Percentiles rank a stretch among this genome's conserved stretches.
phyloP scores from a whole-genome alignment of 2,888 invertebrate species.

The Acanthopleura granulata region DNA sequence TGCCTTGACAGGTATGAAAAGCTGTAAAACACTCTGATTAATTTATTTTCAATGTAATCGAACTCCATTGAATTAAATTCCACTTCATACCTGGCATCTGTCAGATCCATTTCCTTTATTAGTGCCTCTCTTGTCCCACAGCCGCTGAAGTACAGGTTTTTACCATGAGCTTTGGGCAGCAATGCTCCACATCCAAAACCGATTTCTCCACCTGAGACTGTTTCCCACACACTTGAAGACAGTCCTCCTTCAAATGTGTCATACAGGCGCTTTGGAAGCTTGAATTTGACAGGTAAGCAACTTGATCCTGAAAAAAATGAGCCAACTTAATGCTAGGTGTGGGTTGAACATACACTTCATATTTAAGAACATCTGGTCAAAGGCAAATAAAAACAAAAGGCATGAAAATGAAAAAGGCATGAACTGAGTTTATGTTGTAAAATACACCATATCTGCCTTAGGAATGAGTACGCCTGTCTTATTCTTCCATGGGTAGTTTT shows the following conservation, averaged over 20 bases:
- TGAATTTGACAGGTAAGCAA: constrained; percentile 45
- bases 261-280: constrained; percentile 48
- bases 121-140: constrained; percentile 68
- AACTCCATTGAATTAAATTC: too few species aligned
- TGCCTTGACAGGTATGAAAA: background rate
- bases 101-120: constrained; percentile 67
- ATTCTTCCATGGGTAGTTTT: too few species aligned
- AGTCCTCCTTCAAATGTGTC: constrained; percentile 68
- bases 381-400: too few species aligned
- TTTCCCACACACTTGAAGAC: constrained; percentile 59
- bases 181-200: constrained; percentile 69
- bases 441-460: too few species aligned
- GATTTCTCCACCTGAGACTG: constrained; percentile 66
- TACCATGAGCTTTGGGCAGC: constrained; percentile 68
- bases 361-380: too few species aligned
- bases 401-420: too few species aligned
- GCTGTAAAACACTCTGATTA: too few species aligned
- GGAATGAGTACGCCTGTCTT: too few species aligned
- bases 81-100: constrained; percentile 59
- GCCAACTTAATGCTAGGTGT: too few species aligned
- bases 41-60: too few species aligned
- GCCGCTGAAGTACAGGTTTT: constrained; percentile 69
- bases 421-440: too few species aligned
- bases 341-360: too few species aligned
- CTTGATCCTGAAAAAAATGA: constrained; percentile 41